phyloP scores from a whole-genome alignment of 2,113 vertebrate species.

The Pycnonotus jocosus region DNA sequence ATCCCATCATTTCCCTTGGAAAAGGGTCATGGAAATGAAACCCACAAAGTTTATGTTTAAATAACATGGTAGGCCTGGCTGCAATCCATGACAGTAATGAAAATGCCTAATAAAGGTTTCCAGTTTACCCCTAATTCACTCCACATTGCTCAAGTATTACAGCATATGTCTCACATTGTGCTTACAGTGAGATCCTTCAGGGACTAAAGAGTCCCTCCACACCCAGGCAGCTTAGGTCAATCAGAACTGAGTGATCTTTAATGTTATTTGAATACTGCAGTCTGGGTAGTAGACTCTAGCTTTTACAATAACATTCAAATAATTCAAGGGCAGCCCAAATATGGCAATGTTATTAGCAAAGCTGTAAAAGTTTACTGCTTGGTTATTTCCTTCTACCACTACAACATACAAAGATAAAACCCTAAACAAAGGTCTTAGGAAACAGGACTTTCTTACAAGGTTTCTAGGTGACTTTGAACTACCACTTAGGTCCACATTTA shows the following conservation, averaged over 20 bases:
- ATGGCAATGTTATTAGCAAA: background rate
- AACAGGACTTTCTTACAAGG: background rate
- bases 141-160: background rate
- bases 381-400: background rate
- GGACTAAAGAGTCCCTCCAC: background rate
- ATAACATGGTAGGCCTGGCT: conserved; percentile 11
- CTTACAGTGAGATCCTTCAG: background rate
- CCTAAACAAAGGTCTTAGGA: background rate
- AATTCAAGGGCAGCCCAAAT: background rate
- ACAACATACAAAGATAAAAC: background rate
- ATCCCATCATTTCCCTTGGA: conserved; percentile 24
- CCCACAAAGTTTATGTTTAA: conserved; percentile 32
- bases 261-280: background rate
- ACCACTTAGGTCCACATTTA: background rate
- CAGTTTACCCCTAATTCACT: background rate
- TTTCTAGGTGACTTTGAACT: background rate
- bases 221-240: background rate
- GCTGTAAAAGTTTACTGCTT: background rate
- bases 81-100: background rate
- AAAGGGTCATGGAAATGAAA: conserved; percentile 26
- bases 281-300: background rate
- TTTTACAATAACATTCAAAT: background rate
- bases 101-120: conserved; percentile 29
- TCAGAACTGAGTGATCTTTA: background rate
- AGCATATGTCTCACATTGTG: background rate